Conservation (phyloP, 2,113 vertebrate genomes). For the Zosterops borbonicus region DNA sequence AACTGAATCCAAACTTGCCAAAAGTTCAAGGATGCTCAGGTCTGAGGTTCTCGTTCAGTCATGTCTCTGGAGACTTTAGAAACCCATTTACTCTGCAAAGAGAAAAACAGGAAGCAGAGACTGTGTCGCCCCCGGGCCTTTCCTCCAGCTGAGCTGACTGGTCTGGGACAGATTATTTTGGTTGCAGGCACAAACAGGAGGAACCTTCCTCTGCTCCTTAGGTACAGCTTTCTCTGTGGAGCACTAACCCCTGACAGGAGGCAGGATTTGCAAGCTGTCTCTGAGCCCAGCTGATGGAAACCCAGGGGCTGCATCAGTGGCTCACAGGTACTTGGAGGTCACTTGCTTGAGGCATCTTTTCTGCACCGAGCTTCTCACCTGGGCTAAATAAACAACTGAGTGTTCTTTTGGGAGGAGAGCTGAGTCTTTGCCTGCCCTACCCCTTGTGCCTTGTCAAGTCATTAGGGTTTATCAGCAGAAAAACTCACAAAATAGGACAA, state of each 20-base stretch:
- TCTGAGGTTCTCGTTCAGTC: constrained; percentile 8
- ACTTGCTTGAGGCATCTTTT: background rate
- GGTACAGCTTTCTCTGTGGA: rapidly evolving
- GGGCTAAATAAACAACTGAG: background rate
- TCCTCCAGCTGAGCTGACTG: constrained; percentile 39
- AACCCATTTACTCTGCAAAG: background rate
- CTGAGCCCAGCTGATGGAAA: background rate
- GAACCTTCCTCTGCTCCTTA: background rate
- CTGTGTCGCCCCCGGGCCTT: background rate
- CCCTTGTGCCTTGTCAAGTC: rapidly evolving
- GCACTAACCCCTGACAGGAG: background rate
- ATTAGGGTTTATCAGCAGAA: background rate
- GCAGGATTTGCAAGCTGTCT: background rate
- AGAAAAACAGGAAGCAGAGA: constrained; percentile 55
- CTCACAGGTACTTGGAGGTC: rapidly evolving
- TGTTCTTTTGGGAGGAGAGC: background rate
- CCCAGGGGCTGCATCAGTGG: background rate
- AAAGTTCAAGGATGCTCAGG: constrained; percentile 36
- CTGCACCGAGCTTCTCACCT: background rate
- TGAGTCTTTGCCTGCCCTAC: background rate
- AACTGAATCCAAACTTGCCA: background rate
- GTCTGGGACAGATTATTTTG: background rate
- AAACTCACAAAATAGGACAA: background rate
- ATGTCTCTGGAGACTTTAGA: background rate
- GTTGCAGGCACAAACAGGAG: background rate